Evolutionary conservation across 2,888 invertebrate genomes (phyloP), one percentile per base, ranked within the genome.

Genomic region (Ormyrus labotus): DNA sequence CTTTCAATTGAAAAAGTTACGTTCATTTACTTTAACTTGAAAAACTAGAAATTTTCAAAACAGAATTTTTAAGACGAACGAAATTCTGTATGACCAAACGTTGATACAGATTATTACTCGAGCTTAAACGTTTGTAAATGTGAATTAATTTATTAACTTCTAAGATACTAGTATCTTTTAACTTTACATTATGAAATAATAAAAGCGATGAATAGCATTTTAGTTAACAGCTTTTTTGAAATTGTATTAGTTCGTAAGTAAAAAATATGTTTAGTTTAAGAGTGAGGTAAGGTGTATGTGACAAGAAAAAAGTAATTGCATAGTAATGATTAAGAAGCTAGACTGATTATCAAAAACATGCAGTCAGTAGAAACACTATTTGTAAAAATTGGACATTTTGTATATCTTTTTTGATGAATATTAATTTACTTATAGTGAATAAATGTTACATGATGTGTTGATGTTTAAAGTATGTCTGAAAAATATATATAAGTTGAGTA

Each of bases 111-210:
- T 82, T 82, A 82, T 78, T 82, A 82, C 74, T 58, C 79, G 77
- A 51, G 82, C 57, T 80, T 80, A 82, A 82, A 78, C 82, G 82
- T 82, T 82, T 80, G 82, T 82, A 80, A 57, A 67, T 77, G 3
- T 34, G 34, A 34, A 34, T 34, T 3, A 34, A 34, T 34, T 34
- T 34, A 34, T 34, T 34, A 34, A 34, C 34, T 34, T 34, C 34
- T 34, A 3, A 34, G 34, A 34, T 34, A 34, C 34, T 34, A 34
- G 34, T 34, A 34, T 34, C 34, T 34, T 34, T 34, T 34, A 34
- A 34, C 34, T 34, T 34, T 34, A 34, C 34, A 34, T 34, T 34
- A 34, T 34, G 34, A 34, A 34, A 34, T 34, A 34, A 34, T 34
- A 34, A 34, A 34, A 34, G 34, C 34, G 34, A 34, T 34, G 34